phyloP scores from a whole-genome alignment of 2,113 vertebrate genomes.

The Echinops telfairi region DNA sequence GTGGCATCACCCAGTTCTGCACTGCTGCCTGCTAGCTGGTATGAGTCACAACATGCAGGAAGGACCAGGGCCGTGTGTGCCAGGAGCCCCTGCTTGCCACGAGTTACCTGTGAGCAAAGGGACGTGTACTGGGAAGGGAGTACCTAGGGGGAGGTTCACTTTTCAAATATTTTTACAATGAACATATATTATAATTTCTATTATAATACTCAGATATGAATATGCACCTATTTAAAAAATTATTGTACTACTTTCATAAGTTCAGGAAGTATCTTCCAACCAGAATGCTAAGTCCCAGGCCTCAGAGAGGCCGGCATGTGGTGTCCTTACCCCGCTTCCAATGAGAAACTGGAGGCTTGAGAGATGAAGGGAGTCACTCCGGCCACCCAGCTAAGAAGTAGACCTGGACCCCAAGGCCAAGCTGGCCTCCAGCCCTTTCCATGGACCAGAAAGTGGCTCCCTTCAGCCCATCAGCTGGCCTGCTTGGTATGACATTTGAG shows the following conservation, averaged over 20 bases:
- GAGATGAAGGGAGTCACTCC: neutral
- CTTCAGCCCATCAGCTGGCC: too few species aligned
- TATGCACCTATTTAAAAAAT: neutral
- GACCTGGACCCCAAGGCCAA: too few species aligned
- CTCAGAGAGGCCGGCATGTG: neutral
- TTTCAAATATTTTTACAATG: neutral
- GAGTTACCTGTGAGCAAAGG: neutral
- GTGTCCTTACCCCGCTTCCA: neutral
- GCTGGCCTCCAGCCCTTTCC: neutral
- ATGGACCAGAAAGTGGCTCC: too few species aligned
- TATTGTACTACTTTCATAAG: neutral
- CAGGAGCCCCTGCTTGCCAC: neutral
- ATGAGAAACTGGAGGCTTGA: neutral
- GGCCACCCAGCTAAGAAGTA: neutral
- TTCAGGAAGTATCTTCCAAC: neutral
- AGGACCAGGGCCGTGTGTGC: too few species aligned
- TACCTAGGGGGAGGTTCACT: neutral
- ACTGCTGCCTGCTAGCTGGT: neutral
- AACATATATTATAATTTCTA: neutral
- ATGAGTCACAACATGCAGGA: neutral
- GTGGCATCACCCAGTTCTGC: neutral
- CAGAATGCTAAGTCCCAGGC: neutral
- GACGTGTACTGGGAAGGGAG: rapidly evolving
- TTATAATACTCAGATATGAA: neutral
- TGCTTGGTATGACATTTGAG: too few species aligned